Conservation (phyloP, 1,140 invertebrate genomes). For the Magallana ariakensis region DNA sequence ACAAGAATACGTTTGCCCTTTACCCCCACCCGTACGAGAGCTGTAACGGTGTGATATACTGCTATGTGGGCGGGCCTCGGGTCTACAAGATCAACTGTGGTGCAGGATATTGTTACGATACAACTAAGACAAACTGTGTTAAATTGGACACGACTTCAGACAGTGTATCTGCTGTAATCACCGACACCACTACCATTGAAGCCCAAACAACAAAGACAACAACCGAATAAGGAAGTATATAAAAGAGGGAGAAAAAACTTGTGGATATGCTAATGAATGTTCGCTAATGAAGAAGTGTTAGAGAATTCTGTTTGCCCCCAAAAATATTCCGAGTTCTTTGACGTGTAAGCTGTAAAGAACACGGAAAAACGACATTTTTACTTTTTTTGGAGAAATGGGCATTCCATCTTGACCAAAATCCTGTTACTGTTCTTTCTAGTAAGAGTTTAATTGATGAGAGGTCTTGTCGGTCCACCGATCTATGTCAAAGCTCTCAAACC, state of each 20-base stretch:
- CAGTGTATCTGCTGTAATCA: neutral
- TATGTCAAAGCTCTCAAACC: neutral
- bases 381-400: neutral
- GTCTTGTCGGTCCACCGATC: neutral
- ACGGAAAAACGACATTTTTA: neutral
- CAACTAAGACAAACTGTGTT: conserved; percentile 2
- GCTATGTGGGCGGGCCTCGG: neutral
- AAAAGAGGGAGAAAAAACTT: neutral
- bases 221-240: neutral
- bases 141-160: neutral
- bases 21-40: neutral
- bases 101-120: neutral
- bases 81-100: conserved; percentile 36
- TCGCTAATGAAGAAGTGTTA: neutral
- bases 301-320: neutral
- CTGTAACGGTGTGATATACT: conserved; percentile 15
- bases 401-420: neutral
- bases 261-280: too few relatives aligned
- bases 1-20: conserved; percentile 5
- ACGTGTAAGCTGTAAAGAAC: neutral
- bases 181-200: neutral
- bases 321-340: neutral
- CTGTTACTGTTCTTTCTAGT: neutral
- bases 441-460: neutral
- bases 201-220: neutral